Base-by-base conservation (phyloP, 1,140 invertebrate species). In the Drosophila elegans region DNA sequence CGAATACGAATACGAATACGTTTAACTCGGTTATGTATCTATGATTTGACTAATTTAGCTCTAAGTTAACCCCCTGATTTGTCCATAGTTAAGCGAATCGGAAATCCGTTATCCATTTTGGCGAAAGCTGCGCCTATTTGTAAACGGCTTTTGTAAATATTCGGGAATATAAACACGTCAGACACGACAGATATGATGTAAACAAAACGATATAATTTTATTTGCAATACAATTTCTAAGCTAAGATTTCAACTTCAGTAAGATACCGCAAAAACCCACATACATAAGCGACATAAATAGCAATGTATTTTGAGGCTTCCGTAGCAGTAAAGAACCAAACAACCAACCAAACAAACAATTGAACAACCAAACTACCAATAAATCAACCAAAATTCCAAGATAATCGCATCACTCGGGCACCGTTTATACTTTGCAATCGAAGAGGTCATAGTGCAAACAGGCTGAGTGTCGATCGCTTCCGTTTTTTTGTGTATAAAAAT, bases 231-330 rank as follows among this genome's bases (percentile, higher is more conserved):
- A 67, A 75, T 44, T 74, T 72, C 38, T 88, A 88, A 76, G 69
- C 74, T 88, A 88, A 83, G 79, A 86, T 82, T 88, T 82, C 63
- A 72, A 81, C 76, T 74, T 78, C 49, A 74, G 68, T 78, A 63
- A 59, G 55, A 72, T 68, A 71, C 68, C 59, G 64, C 54, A 61
- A 12, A 61, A 12, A 32, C 4, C 54, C 39, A 63, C 41, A 74
- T 52, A 55, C 16, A 69, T 44, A 71, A 42, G 61, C 61, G 25
- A 68, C 34, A 38, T 29, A 69, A 41, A 71, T 64, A 57, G 53
- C 29, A 57, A 78, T 51, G 63, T 77, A 71, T 63, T 73, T 53
- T 57, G 75, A 78, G 74, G 75, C 74, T 78, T 78, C 75, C 75
- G 75, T 78, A 78, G 74, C 74, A 77, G 39, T 77, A 78, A 77